A percentile compares a stretch with the other conserved stretches of the same genome.
phyloP scores from a whole-genome alignment of 2,888 invertebrate species.

The Pristionchus fissidentatus region DNA sequence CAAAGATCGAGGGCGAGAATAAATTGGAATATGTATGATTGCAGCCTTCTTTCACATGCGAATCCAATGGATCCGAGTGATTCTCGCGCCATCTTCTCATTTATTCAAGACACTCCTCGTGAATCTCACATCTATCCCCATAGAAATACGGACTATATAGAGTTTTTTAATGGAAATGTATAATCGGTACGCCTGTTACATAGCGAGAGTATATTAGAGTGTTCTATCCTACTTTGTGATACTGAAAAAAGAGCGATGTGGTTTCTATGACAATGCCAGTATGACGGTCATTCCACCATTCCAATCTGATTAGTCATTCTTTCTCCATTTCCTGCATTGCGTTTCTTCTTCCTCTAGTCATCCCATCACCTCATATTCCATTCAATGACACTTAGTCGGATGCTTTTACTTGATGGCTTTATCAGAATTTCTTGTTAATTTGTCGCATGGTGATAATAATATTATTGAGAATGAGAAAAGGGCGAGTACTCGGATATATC shows the following conservation, averaged over 20 bases:
- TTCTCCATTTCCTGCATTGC: background rate
- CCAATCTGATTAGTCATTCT: conserved; percentile 5
- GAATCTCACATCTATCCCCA: conserved; percentile 1
- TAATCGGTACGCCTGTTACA: conserved; percentile 12
- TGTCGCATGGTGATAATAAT: conserved; percentile 35
- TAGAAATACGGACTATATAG: background rate
- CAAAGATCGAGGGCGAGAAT: background rate
- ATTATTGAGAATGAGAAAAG: conserved; percentile 20
- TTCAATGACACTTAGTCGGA: background rate
- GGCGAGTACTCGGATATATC: background rate
- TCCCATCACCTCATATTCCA: conserved; percentile 4
- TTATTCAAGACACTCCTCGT: conserved; percentile 18
- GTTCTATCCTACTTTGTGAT: conserved; percentile 14
- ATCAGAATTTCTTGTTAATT: conserved; percentile 24
- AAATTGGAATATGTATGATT: background rate
- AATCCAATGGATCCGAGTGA: background rate
- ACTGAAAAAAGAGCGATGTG: background rate
- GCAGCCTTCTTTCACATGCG: background rate
- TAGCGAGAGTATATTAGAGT: conserved; percentile 16
- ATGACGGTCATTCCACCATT: conserved; percentile 33
- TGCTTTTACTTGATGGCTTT: conserved; percentile 27
- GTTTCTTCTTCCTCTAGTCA: conserved; percentile 12
- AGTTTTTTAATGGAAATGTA: conserved; percentile 13
- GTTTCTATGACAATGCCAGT: conserved; percentile 37
- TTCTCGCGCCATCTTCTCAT: conserved; percentile 5